A percentile compares a stretch with the other conserved stretches of the same genome.
Evolutionary conservation across 2,797 vertebrate species (phyloP).

Genomic region (Acrocephalus scirpaceus): DNA sequence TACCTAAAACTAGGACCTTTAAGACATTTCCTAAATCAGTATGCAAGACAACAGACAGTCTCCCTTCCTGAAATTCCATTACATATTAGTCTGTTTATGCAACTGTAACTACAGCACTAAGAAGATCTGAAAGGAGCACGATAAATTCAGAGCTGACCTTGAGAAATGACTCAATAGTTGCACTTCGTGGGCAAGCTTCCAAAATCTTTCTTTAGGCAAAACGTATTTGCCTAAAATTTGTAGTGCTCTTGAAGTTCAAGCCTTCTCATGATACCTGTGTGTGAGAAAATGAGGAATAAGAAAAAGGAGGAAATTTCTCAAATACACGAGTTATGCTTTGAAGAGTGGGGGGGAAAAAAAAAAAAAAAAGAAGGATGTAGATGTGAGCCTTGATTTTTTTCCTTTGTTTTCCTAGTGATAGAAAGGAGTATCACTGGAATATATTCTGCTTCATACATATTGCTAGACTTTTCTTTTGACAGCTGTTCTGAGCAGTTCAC

Average conservation of each 20-base stretch:
- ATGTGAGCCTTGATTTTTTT: fast-evolving
- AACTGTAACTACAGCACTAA: neutral
- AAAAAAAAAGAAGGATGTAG: neutral
- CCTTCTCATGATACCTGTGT: neutral
- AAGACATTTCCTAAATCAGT: neutral
- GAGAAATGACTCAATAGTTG: neutral
- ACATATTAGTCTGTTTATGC: neutral
- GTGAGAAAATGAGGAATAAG: neutral
- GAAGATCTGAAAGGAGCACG: neutral
- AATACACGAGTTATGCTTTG: fast-evolving
- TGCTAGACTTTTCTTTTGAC: neutral
- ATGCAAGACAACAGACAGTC: neutral
- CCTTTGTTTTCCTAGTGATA: neutral
- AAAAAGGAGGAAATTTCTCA: neutral
- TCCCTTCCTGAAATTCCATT: neutral
- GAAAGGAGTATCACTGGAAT: neutral
- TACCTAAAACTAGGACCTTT: neutral
- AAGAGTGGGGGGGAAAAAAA: neutral
- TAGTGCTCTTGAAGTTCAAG: neutral
- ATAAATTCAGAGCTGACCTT: neutral
- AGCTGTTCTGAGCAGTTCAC: neutral
- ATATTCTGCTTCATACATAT: neutral
- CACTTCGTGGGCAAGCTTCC: neutral
- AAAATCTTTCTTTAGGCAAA: neutral
- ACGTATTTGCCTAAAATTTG: neutral